Evolutionary conservation across 2,888 invertebrate genomes (phyloP), one percentile per base, ranked within the genome.

Genomic region (Tetragonula carbonaria): DNA sequence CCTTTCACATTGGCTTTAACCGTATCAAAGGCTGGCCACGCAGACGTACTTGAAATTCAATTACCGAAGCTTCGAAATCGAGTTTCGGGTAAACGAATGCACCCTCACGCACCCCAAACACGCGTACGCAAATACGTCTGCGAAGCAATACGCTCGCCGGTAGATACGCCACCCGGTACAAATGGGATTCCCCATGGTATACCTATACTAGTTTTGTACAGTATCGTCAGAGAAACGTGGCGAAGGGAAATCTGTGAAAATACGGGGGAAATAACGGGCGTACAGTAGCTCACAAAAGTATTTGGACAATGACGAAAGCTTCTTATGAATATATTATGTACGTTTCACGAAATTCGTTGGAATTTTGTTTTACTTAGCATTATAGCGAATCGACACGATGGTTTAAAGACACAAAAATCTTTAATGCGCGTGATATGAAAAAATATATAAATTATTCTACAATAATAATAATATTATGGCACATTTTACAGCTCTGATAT

Each of bases 81-180:
- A 90, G 80, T 91, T 91, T 89, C 86, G 72, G 80, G 81, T 86
- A 86, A 91, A 89, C 88, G 91, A 90, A 91, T 90, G 91, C 90
- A 86, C 91, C 88, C 88, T 90, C 88, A 74, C 88, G 88, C 83
- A 63, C 57, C 76, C 82, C 86, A 88, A 91, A 91, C 88, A 91
- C 76, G 86, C 78, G 80, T 88, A 84, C 80, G 88, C 86, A 90
- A 90, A 90, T 88, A 91, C 66, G 73, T 62, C 45, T 67, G 70
- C 78, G 82, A 85, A 76, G 90, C 83, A 85, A 86, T 91, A 86
- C 76, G 85, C 80, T 85, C 75, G 38, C 70, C 82, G 28, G 73
- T 65, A 83, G 84, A 74, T 82, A 68, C 67, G 57, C 51, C 45
- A 45, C 2, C 45, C 68, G 68, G 18, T 83, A 80, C 78, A 87